Evolutionary conservation across 2,888 invertebrate genomes (phyloP), one percentile per base, ranked within the genome.

Genomic region (Tholera decimalis): DNA sequence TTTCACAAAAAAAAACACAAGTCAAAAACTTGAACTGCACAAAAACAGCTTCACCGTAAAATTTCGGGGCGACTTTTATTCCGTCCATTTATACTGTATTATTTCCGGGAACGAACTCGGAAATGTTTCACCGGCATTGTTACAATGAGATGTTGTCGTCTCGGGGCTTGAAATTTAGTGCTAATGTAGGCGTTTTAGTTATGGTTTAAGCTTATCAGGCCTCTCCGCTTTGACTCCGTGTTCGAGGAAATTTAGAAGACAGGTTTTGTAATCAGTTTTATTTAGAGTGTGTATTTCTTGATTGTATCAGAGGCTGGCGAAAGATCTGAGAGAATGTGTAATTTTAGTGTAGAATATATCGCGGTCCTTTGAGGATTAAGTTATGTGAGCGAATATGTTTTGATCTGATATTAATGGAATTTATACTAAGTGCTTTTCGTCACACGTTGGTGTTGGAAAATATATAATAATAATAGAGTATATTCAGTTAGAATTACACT

Each of bases 81-180:
- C 80, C 67, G 54, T 33, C 85, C 79, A 75, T 85, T 83, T 83
- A 87, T 78, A 77, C 81, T 74, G 80, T 85, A 86, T 87, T 85
- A 85, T 85, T 82, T 83, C 77, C 68, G 83, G 80, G 83, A 84
- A 87, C 79, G 77, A 75, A 78, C 57, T 82, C 80, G 84, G 82
- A 85, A 87, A 85, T 84, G 83, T 83, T 83, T 76, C 81, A 69
- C n/a, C 84, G 80, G 83, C 85, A 84, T 84, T 86, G 83, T 83
- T 79, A 79, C 77, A 73, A 80, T 77, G 81, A 82, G 80, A 84
- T 81, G 82, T 84, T 80, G 82, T 78, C 80, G 70, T 76, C 81
- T 62, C 49, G 67, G 73, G 70, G 59, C 67, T 72, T 18, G 59
- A 73, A 75, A 78, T 80, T 78, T 78, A 73, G 63, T 63, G 73